A percentile compares a stretch with the other conserved stretches of the same genome.
These are phyloP conservation scores for Protobothrops flavoviridis DNA, from an alignment of 2,113 vertebrate genomes.

Conservation along the genomic window DNA sequence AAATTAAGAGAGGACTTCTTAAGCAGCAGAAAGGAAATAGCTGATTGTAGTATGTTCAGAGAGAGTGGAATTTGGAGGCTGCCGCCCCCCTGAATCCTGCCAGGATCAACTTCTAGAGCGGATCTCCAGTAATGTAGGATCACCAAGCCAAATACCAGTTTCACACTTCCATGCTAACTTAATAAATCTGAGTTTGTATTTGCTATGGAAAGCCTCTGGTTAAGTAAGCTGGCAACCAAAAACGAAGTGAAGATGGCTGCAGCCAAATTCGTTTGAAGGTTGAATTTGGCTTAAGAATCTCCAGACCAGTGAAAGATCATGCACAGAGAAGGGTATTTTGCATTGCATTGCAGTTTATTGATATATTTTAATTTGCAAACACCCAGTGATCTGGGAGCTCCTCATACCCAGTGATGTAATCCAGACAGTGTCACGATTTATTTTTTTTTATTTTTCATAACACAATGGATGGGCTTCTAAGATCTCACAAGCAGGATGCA, in stretches of 20 bases:
- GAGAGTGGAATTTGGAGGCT: too few species aligned
- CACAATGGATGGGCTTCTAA: background rate
- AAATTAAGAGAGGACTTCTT: background rate
- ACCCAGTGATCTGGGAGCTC: background rate
- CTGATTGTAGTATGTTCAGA: background rate
- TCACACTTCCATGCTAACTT: background rate
- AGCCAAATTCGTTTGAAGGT: too few species aligned
- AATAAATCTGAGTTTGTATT: background rate
- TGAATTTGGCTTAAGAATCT: background rate
- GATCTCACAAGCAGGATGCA: background rate
- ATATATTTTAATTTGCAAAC: background rate
- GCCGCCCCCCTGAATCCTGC: background rate
- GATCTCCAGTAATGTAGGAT: background rate
- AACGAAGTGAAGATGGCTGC: too few species aligned
- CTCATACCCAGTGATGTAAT: background rate
- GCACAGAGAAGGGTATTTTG: background rate
- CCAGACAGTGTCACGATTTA: background rate
- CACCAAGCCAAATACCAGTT: background rate
- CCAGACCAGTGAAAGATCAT: background rate
- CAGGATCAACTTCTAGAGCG: background rate
- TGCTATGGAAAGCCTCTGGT: background rate
- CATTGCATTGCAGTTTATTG: background rate
- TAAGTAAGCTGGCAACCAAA: background rate
- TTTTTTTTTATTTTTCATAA: background rate
- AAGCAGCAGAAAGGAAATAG: background rate